A percentile compares a stretch with the other conserved stretches of the same genome.
phyloP scores from a whole-genome alignment of 2,113 vertebrate species.

The Ptychochromis oligacanthus region DNA sequence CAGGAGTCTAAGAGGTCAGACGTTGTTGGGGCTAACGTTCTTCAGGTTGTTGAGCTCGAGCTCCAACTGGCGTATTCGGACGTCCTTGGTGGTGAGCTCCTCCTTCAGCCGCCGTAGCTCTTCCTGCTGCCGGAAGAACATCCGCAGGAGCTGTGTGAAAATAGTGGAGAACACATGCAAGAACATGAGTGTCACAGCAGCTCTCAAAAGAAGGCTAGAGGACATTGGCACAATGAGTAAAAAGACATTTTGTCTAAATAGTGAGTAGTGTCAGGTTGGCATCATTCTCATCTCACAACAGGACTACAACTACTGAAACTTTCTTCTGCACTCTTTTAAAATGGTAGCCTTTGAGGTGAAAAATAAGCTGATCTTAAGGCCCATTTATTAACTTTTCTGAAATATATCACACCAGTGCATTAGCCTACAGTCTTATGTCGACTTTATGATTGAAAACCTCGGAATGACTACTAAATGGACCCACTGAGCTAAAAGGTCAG shows the following conservation, averaged over 20 bases:
- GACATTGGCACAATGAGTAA: background rate
- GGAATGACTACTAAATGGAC: background rate
- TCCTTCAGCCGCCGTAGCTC: conserved; percentile 94
- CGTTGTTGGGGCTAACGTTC: conserved; percentile 90
- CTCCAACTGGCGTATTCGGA: conserved; percentile 93
- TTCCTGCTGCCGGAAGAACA: conserved; percentile 98
- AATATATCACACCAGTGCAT: background rate
- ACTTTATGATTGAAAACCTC: background rate
- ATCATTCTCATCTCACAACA: background rate
- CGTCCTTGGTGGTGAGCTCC: conserved; percentile 90
- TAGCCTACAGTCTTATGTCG: background rate
- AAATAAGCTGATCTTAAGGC: background rate
- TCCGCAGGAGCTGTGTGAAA: conserved; percentile 86
- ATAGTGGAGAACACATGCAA: background rate
- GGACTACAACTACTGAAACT: background rate
- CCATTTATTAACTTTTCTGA: background rate
- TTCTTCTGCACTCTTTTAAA: background rate
- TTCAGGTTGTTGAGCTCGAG: conserved; percentile 95
- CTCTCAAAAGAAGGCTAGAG: background rate
- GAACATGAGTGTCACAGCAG: background rate
- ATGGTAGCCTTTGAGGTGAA: background rate
- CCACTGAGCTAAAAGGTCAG: background rate
- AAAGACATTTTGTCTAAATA: background rate
- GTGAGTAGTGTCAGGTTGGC: background rate
- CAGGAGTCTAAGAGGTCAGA: conserved; percentile 77